phyloP scores from a whole-genome alignment of 2,888 invertebrate species.

The Ochropleura leucogaster region DNA sequence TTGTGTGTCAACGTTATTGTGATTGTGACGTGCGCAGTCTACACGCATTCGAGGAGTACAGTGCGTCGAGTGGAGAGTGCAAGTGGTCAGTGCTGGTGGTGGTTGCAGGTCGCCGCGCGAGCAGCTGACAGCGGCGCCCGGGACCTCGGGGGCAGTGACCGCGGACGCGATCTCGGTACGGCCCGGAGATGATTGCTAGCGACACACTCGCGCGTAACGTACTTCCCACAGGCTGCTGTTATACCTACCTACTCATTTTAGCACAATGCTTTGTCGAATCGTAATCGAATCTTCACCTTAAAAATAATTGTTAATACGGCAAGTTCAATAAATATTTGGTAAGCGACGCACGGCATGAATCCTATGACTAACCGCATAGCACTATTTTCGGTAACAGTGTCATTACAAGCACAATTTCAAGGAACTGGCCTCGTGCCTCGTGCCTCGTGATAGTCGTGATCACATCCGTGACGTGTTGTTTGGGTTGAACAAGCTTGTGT shows the following conservation, averaged over 20 bases:
- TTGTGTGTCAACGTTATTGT: constrained; percentile 23
- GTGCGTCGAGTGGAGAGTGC: constrained; percentile 34
- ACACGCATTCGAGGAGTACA: constrained; percentile 8
- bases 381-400: constrained; percentile 50
- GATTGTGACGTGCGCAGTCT: constrained; percentile 25
- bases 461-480: constrained; percentile 64
- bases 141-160: constrained; percentile 80
- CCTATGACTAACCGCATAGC: neutral
- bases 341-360: constrained; percentile 8
- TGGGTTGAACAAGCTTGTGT: constrained; percentile 21
- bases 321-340: too few species aligned
- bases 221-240: constrained; percentile 31
- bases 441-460: constrained; percentile 45
- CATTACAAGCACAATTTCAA: constrained; percentile 34
- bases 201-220: constrained; percentile 60
- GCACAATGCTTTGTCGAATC: constrained; percentile 18
- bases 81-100: constrained; percentile 26
- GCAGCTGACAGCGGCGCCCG: constrained; percentile 43
- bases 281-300: constrained; percentile 1
- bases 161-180: constrained; percentile 76
- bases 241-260: constrained; percentile 4
- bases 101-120: constrained; percentile 23
- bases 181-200: constrained; percentile 63
- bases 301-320: too few species aligned
- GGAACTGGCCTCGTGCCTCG: constrained; percentile 58